Conservation (phyloP, 2,797 vertebrate genomes). For the Poecilia gillii region DNA sequence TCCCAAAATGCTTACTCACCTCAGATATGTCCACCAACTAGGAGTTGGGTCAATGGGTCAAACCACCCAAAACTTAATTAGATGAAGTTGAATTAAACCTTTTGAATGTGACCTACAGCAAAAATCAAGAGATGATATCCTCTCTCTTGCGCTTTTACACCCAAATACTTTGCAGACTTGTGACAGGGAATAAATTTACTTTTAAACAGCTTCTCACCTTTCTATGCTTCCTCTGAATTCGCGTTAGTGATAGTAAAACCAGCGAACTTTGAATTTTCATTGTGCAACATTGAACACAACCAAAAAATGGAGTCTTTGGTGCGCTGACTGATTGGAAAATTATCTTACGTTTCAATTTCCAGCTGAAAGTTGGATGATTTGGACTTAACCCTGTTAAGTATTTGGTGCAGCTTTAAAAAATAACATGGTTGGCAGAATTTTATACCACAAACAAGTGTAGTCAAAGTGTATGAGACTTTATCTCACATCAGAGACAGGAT, state of each 20-base stretch:
- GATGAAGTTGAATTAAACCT: neutral
- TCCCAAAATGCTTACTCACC: neutral
- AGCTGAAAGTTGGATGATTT: neutral
- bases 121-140: neutral
- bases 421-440: neutral
- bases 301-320: neutral
- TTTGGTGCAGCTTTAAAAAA: neutral
- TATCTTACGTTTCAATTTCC: neutral
- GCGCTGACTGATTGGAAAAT: neutral
- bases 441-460: neutral
- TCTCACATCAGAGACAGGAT: neutral
- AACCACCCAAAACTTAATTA: neutral
- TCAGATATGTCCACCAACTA: neutral
- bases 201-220: neutral
- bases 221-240: neutral
- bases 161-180: neutral
- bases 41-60: neutral
- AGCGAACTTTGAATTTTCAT: neutral
- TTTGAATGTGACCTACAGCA: neutral
- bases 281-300: neutral
- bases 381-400: neutral
- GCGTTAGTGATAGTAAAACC: neutral
- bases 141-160: neutral
- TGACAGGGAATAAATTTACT: neutral
- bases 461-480: neutral